Base-by-base conservation (phyloP, 1,140 invertebrate species). In the Ceratoteleas bidentatus region DNA sequence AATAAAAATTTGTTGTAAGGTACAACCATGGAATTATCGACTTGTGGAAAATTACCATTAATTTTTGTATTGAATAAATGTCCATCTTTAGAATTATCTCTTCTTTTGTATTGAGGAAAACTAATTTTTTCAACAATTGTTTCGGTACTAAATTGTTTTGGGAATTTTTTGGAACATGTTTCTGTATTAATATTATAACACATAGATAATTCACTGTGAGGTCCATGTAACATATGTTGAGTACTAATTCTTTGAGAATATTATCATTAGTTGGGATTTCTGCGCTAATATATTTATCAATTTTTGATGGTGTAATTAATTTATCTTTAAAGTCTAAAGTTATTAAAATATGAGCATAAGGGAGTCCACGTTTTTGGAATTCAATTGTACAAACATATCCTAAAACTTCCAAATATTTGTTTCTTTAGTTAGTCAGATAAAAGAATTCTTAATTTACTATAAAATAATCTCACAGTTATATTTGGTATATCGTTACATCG, bases 1-100 rank as follows among this genome's bases (percentile, higher is more conserved):
- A 77, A 11, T 34, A 77, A 36, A 38, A 38, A 38, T 9, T 38
- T 38, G 9, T 38, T 38, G 36, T 38, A 38, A 6, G 36, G 36
- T 9, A 68, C 33, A 57, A 74, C 60, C 70, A 74, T 74, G 0
- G 65, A 77, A 73, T 78, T 74, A 81, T 73, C 36, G 9, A 38
- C 36, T 38, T 38, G 5, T 6, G 36, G 36, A 9, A 6, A 38
- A 38, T 9, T 38, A 38, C 50, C 57, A 34, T 61, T 16, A 11
- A 61, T 13, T 68, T 66, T 66, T 47, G 24, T 47, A 50, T 61
- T 64, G 62, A 69, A 66, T 16, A 49, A n/a, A 40, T 53, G 24
- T 40, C n/a, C 3, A 14, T 61, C 10, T 13, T 60, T 34, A 15
- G 10, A 16, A 68, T 69, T 77, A 61, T 75, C 32, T 33, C 14